Evolutionary conservation across 2,888 invertebrate species (phyloP).

Genomic region (Coecobrya sp.): DNA sequence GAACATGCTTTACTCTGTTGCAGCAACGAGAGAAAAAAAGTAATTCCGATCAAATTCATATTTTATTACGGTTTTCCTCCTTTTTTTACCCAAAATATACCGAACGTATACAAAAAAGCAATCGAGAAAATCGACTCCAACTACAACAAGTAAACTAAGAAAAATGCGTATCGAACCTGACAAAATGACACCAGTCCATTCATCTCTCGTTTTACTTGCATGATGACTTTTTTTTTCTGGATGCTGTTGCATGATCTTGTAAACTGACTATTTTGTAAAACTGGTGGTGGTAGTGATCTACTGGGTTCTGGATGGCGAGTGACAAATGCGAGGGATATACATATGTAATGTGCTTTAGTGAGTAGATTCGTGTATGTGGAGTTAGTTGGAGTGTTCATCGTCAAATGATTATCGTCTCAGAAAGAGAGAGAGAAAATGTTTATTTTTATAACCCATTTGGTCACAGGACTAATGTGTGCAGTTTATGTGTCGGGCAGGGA

Average conservation of each 20-base stretch:
- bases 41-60: too few relatives aligned
- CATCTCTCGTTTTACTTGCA: conserved; percentile 20
- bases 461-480: conserved; percentile 10
- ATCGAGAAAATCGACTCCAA: background rate
- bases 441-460: conserved; percentile 61
- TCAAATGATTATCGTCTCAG: background rate
- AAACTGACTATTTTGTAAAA: too few relatives aligned
- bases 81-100: too few relatives aligned
- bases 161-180: conserved; percentile 38
- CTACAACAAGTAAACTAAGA: background rate
- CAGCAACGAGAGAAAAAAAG: too few relatives aligned
- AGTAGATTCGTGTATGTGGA: background rate
- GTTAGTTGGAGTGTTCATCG: background rate
- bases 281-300: conserved; percentile 2
- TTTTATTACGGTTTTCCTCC: too few relatives aligned
- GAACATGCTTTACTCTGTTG: too few relatives aligned
- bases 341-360: too few relatives aligned
- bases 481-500: background rate
- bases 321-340: conserved; percentile 38
- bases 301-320: background rate
- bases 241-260: background rate
- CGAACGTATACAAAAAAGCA: too few relatives aligned
- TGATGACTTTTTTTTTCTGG: too few relatives aligned
- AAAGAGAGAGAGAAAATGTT: background rate
- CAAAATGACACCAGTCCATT: conserved; percentile 49